Evolutionary conservation across 2,888 invertebrate species (phyloP), one percentile per base, ranked within the genome.

Genomic region (Gortyna flavago): DNA sequence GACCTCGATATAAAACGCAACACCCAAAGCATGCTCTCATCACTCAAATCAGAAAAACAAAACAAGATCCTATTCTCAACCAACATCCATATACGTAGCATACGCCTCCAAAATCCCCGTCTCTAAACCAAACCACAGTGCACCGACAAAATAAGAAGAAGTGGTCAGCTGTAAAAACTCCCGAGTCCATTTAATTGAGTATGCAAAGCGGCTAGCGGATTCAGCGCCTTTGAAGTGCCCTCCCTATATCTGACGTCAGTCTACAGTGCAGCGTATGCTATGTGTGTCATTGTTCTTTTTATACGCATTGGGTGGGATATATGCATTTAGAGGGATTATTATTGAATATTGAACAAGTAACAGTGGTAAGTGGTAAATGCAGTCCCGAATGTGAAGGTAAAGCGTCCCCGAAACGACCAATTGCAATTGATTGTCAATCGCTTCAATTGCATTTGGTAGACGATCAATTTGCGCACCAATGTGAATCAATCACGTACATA

Each of bases 151-250:
- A 86, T 75, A 83, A 79, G 72, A 80, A 83, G 66, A 84, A 72
- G 61, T 84, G 84, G 86, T 75, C 83, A 81, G 80, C 80, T 86
- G 81, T 80, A 80, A 80, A 83, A 85, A 83, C 74, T 80, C 72
- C 61, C 48, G 70, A 81, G 87, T 83, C 84, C 85, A 84, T 87
- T 76, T 86, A 89, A 89, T 89, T 89, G 90, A 86, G 88, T 88
- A 89, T 89, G 88, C 89, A 89, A 89, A 89, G 81, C 87, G 86
- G 82, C 59, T 54, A 57, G 65, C 57, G 70, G 75, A 78, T 78
- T 75, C 84, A 65, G 64, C 73, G 75, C 84, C 75, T 86, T 84
- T 86, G 80, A 83, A 84, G 71, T 75, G 67, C 70, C 41, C 61
- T 62, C 68, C 74, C 59, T 86, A 71, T 80, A 71, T 83, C 44